Percentiles rank a stretch among this genome's conserved stretches.
Evolutionary conservation across 2,113 vertebrate genomes (phyloP).

Genomic region (Percopsis transmontana): DNA sequence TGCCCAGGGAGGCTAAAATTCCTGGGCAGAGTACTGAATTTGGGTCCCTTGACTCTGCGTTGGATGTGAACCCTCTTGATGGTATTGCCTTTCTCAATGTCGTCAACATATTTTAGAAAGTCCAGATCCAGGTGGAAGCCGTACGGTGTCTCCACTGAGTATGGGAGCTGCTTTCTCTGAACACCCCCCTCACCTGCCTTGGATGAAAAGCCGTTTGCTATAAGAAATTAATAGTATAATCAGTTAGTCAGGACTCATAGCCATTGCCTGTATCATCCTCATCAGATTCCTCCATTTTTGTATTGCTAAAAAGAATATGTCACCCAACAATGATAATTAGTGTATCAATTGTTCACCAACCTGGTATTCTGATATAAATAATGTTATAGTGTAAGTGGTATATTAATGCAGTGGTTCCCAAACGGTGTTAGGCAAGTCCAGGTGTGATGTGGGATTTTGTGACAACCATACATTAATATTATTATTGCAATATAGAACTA

Average conservation of each 20-base stretch:
- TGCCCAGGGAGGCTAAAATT: slow-evolving; percentile 94
- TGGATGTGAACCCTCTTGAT: slow-evolving; percentile 93
- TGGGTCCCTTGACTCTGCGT: slow-evolving; percentile 87
- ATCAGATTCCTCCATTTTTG: background rate
- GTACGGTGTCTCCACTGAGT: slow-evolving; percentile 96
- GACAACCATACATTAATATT: no score
- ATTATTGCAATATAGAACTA: no score
- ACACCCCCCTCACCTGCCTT: slow-evolving; percentile 78
- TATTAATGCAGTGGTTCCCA: no score
- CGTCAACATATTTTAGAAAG: slow-evolving; percentile 98
- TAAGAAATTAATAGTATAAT: slow-evolving; percentile 51
- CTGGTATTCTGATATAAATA: no score
- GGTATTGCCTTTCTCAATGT: slow-evolving; percentile 98
- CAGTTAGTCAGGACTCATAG: slow-evolving; percentile 3
- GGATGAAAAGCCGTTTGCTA: slow-evolving; percentile 81
- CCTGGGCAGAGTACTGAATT: slow-evolving; percentile 94
- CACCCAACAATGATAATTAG: no score
- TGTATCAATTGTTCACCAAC: no score
- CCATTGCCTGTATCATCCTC: background rate
- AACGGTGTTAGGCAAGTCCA: no score
- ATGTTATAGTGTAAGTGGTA: no score
- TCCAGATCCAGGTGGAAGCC: slow-evolving; percentile 97
- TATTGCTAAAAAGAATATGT: no score
- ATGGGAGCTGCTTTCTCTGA: slow-evolving; percentile 86
- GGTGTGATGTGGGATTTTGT: no score